A percentile compares a stretch with the other conserved stretches of the same genome.
Conservation (phyloP, 2,888 invertebrate species). For the Syrphus vitripennis region DNA sequence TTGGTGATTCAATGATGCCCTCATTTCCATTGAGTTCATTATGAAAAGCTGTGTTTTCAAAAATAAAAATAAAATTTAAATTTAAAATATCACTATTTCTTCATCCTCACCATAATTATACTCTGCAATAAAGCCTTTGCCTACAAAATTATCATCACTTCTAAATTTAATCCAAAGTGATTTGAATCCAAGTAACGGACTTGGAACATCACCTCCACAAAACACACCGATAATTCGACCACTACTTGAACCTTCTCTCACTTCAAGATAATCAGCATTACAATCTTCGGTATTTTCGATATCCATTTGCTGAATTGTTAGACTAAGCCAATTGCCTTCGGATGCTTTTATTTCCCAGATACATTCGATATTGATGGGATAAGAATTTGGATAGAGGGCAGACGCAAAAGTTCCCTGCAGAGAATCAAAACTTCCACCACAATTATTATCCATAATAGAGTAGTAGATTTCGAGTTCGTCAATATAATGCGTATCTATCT, state of each 20-base stretch:
- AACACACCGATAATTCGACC: slow-evolving; percentile 88
- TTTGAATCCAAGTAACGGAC: slow-evolving; percentile 83
- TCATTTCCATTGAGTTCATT: slow-evolving; percentile 85
- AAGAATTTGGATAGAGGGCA: slow-evolving; percentile 87
- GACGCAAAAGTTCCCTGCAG: slow-evolving; percentile 85
- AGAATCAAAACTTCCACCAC: slow-evolving; percentile 86
- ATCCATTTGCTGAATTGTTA: slow-evolving; percentile 87
- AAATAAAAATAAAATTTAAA: too few species aligned
- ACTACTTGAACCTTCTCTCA: slow-evolving; percentile 85
- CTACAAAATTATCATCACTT: slow-evolving; percentile 84
- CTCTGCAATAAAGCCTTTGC: slow-evolving; percentile 88
- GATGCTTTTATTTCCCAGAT: slow-evolving; percentile 87
- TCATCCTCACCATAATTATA: slow-evolving; percentile 85
- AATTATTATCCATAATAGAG: slow-evolving; percentile 82
- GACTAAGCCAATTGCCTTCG: slow-evolving; percentile 86
- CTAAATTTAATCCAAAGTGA: slow-evolving; percentile 90
- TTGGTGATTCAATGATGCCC: slow-evolving; percentile 90
- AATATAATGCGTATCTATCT: slow-evolving; percentile 74
- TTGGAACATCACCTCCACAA: slow-evolving; percentile 87
- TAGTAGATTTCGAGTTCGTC: slow-evolving; percentile 80
- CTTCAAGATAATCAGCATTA: slow-evolving; percentile 92
- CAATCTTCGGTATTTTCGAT: slow-evolving; percentile 88
- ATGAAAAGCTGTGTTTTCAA: slow-evolving; percentile 83
- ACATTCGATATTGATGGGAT: slow-evolving; percentile 88
- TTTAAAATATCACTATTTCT: too few species aligned